Evolutionary conservation across 2,797 vertebrate species (phyloP), one percentile per base, ranked within the genome.

Genomic region (Emys orbicularis): DNA sequence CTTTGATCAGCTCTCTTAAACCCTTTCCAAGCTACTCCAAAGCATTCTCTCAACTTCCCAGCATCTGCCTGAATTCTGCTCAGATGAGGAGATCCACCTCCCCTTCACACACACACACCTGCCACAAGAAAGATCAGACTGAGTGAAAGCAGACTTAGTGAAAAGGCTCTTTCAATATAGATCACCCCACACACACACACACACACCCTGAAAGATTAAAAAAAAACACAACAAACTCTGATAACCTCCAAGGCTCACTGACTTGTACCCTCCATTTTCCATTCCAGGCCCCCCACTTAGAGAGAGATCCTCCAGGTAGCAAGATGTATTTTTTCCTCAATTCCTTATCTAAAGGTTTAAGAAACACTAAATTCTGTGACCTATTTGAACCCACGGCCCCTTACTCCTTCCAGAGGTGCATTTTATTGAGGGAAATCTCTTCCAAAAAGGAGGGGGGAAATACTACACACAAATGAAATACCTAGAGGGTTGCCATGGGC

Each of bases 401-500:
- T 97, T 96, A 96, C 93, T 97, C 97, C 96, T 97, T 97, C 93
- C 95, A 97, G 95, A 96, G 95, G 95, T 97, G 95, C 95, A 95
- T 94, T 97, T 97, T 97, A 97, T 94, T 94, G 96, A 97, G 97
- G 92, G 90, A 93, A 61, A 96, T 4, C 94, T 93, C 90, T 97
- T 97, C 96, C 97, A 96, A 97, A 97, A 97, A 97, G 96, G 88
- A 94, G 94, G 90, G 53, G 0, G 94, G 94, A 94, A 95, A 96
- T 95, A 95, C 95, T 94, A 95, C 93, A 97, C 96, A 94, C 95
- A 96, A 95, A 98, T 96, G 96, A 96, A 97, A 96, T 97, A 95
- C 90, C 95, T 95, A 90, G 95, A 95, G 90, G 95, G 95, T 95
- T 96, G 95, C 96, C 94, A 96, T 94, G 94, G 95, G 94, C 93